A percentile compares a stretch with the other conserved stretches of the same genome.
Evolutionary conservation across 1,140 invertebrate species (phyloP).

Genomic region (Drosophila hydei): DNA sequence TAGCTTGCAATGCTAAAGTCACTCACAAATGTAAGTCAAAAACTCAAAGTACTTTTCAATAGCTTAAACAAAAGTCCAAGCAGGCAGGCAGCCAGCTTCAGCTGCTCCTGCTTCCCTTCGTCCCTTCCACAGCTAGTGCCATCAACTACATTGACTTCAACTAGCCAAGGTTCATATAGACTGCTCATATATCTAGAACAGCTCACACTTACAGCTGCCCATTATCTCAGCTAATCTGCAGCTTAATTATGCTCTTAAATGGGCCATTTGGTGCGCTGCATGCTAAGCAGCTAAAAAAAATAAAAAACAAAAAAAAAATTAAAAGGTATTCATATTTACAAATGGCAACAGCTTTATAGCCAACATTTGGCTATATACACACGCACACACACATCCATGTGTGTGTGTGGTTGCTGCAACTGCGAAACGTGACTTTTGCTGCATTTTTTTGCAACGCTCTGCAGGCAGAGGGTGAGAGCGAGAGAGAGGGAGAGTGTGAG

Average conservation of each 20-base stretch:
- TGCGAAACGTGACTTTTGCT: slow-evolving; percentile 72
- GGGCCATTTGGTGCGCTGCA: slow-evolving; percentile 27
- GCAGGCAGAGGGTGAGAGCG: slow-evolving; percentile 4
- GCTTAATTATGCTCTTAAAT: slow-evolving; percentile 27
- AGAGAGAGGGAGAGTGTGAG: too few relatives aligned
- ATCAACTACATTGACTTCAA: too few relatives aligned
- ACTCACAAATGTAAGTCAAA: too few relatives aligned
- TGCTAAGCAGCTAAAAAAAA: slow-evolving; percentile 33
- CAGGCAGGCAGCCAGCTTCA: too few relatives aligned
- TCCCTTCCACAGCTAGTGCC: too few relatives aligned
- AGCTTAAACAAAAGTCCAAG: too few relatives aligned
- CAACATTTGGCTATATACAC: slow-evolving; percentile 57
- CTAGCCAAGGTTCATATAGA: too few relatives aligned
- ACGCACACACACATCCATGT: slow-evolving; percentile 27
- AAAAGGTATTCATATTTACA: slow-evolving; percentile 60
- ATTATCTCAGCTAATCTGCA: slow-evolving; percentile 9
- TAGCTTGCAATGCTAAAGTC: too few relatives aligned
- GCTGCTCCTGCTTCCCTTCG: too few relatives aligned
- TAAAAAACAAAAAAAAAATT: slow-evolving; percentile 29
- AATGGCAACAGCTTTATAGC: slow-evolving; percentile 61
- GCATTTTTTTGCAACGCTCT: slow-evolving; percentile 62
- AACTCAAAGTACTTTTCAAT: too few relatives aligned
- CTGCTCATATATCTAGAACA: not conserved
- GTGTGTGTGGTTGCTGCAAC: slow-evolving; percentile 40
- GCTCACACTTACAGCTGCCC: not conserved